Evolutionary conservation across 2,797 vertebrate genomes (phyloP), one percentile per base, ranked within the genome.

Genomic region (Pitangus sulphuratus): DNA sequence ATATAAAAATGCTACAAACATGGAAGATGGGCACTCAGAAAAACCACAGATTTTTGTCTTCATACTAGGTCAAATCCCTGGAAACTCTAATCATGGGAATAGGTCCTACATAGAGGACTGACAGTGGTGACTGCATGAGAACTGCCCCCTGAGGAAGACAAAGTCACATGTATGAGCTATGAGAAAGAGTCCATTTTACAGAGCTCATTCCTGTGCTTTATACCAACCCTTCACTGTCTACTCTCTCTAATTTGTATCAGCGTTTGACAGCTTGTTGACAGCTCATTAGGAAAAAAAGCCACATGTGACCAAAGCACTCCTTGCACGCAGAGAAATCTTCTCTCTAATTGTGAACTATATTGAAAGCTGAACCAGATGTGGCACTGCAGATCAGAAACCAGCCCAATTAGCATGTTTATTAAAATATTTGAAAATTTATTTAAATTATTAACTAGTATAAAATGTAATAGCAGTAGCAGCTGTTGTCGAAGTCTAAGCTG

Each of bases 191-290:
- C 51, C 66, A 48, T 91, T 89, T 76, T 54, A 15, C 57, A 89
- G 48, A 37, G 35, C 40, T 85, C 42, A 61, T 71, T 89, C 64
- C 57, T 68, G 25, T n/a, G 40, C 84, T 80, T 66, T 70, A 68
- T 48, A 60, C 13, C 40, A 93, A 20, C 33, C n/a, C 39, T 60
- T 89, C 92, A 24, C 54, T 48, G 19, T 56, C 86, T 84, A 45
- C n/a, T 24, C 31, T 60, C 48, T 77, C 53, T 77, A 94, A 92
- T 93, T 95, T 92, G 24, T 83, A 50, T 65, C 84, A 74, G 22
- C 3, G 1, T 83, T 91, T 96, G 96, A 95, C 94, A 95, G 84
- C 42, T 82, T 95, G 92, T 91, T 96, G 90, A 91, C 93, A 93
- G 93, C 87, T 96, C 69, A 87, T 96, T 96, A 93, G 62, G 54